Evolutionary conservation across 2,888 invertebrate species (phyloP), one percentile per base, ranked within the genome.

Genomic region (Caenorhabditis wallacei): DNA sequence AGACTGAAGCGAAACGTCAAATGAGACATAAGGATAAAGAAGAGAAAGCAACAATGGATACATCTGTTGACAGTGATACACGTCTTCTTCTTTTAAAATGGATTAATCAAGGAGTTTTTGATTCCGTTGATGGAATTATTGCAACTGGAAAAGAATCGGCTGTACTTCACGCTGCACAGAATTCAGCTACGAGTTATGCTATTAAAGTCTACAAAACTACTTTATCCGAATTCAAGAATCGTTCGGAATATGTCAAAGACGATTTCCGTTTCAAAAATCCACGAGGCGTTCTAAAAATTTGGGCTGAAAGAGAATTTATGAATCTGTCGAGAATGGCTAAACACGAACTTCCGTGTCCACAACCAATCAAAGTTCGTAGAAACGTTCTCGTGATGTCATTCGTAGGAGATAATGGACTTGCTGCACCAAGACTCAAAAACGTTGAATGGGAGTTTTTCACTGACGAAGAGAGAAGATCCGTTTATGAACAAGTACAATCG

Each of bases 281-380:
- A 0, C 90, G 94, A 51, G 94, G 94, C 88, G 93, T 94, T 61
- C 93, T 94, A 86, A 93, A 93, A 85, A 92, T 94, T 75, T 94
- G 94, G 94, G 94, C 94, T 0, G 94, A 94, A 90, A 94, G 94
- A 89, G 94, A 94, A 90, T 93, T 93, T 89, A 93, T 94, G 85
- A 94, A 94, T 89, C 91, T 79, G 20, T 56, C 72, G 57, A 61
- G 87, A 74, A 88, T 88, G 88, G 68, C 79, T 8, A 87, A 87
- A 46, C 56, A 75, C 26, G 75, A 93, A 11, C 89, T 94, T 13
- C 93, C 92, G 1, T 94, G 94, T 87, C 94, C 94, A 1, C 90
- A 92, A 20, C 94, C 94, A 16, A 92, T 94, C 24, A 86, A 93
- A 1, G 91, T 94, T 66, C 93, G 93, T 88, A 94, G 94, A 84